Percentiles rank a stretch among this genome's conserved stretches.
Evolutionary conservation across 1,140 invertebrate species (phyloP).

Genomic region (Aricia agestis): DNA sequence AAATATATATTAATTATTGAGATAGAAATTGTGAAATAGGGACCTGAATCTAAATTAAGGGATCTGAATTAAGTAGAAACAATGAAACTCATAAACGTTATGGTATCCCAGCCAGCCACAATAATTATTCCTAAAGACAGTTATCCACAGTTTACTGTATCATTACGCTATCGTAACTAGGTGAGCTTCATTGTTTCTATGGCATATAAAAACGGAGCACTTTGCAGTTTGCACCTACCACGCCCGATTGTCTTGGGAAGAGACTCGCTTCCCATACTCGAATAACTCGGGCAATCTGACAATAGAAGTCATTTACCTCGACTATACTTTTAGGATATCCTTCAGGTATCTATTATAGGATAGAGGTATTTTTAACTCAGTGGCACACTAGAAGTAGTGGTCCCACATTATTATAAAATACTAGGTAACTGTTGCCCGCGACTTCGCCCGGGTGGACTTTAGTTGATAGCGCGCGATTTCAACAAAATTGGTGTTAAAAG

Average conservation of each 20-base stretch:
- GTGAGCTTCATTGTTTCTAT: conserved; percentile 8
- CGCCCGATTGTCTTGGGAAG: background rate
- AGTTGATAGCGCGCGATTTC: no score
- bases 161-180: background rate
- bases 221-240: background rate
- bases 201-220: background rate
- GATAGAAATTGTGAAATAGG: no score
- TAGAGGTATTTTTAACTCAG: no score
- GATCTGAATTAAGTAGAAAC: no score
- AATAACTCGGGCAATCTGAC: conserved; percentile 7
- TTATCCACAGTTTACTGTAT: background rate
- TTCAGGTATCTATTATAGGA: background rate
- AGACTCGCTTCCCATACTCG: conserved; percentile 7
- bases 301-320: background rate
- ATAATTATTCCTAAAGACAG: background rate
- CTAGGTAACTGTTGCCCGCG: no score
- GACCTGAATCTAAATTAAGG: no score
- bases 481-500: no score
- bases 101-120: background rate
- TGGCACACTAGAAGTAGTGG: no score
- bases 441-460: no score
- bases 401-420: no score
- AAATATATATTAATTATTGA: no score
- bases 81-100: background rate
- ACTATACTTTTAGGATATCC: background rate